These are phyloP conservation scores for Caenorhabditis panamensis DNA, from an alignment of 2,888 invertebrate species.

Conservation along the genomic window DNA sequence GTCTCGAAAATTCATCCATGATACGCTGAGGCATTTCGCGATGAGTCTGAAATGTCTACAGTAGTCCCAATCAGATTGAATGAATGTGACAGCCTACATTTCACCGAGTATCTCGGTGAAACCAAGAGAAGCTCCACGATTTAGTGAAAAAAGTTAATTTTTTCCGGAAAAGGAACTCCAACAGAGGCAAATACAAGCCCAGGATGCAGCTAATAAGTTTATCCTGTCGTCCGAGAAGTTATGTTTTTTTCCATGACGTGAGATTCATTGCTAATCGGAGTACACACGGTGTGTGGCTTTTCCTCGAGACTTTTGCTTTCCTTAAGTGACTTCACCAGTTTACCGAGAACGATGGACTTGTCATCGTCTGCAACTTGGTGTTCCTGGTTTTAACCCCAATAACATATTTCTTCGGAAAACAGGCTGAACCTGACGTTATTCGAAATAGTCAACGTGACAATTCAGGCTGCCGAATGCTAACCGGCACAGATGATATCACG, in stretches of 20 bases:
- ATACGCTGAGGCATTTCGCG: conserved; percentile 1
- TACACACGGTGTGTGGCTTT: neutral
- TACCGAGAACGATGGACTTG: neutral
- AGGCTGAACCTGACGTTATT: neutral
- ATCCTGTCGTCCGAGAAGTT: neutral
- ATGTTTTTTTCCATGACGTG: conserved; percentile 14
- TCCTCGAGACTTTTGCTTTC: neutral
- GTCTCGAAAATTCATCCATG: neutral
- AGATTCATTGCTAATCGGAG: neutral
- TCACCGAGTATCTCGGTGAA: neutral
- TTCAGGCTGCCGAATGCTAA: conserved; percentile 27
- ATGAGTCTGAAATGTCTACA: neutral
- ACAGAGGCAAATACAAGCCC: neutral
- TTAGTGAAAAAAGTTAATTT: too few relatives aligned
- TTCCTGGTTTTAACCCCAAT: too few relatives aligned
- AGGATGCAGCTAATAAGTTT: conserved; percentile 6
- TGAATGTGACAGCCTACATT: neutral
- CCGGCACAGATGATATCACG: conserved; percentile 40
- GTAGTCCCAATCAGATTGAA: conserved; percentile 5
- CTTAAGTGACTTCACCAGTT: neutral
- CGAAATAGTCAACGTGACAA: conserved; percentile 19
- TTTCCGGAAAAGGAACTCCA: neutral
- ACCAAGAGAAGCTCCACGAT: too few relatives aligned
- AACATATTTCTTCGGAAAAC: conserved; percentile 28
- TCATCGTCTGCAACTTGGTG: neutral